A percentile compares a stretch with the other conserved stretches of the same genome.
These are phyloP conservation scores for Drosophila birchii DNA, from an alignment of 2,888 invertebrate genomes.

Conservation along the genomic window DNA sequence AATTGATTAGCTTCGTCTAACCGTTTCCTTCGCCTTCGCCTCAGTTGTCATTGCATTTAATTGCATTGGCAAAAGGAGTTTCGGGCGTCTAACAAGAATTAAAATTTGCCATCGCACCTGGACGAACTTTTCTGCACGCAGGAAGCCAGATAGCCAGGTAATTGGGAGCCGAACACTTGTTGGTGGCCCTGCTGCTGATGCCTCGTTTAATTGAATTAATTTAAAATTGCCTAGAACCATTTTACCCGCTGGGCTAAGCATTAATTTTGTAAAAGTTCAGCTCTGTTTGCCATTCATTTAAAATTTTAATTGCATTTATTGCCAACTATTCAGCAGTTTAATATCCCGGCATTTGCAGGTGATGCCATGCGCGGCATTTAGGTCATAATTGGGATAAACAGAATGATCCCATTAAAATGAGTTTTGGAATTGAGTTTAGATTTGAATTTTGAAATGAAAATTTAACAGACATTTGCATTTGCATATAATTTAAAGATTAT, in stretches of 20 bases:
- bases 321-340: conserved; percentile 37
- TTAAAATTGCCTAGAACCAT: conserved; percentile 38
- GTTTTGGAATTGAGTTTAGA: background rate
- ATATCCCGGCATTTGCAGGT: conserved; percentile 31
- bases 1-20: conserved; percentile 44
- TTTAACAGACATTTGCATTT: background rate
- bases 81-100: conserved; percentile 54
- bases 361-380: background rate
- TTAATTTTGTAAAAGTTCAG: conserved; percentile 41
- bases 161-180: conserved; percentile 30
- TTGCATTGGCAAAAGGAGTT: conserved; percentile 68
- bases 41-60: conserved; percentile 58
- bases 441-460: background rate
- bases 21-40: conserved; percentile 1
- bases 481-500: background rate
- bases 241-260: conserved; percentile 17
- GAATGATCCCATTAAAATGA: conserved; percentile 22
- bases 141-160: conserved; percentile 15
- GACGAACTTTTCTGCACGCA: conserved; percentile 41
- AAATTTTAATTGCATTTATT: conserved; percentile 61
- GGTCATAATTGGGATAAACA: conserved; percentile 29
- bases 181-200: conserved; percentile 31
- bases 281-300: conserved; percentile 40
- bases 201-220: conserved; percentile 61
- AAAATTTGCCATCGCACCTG: conserved; percentile 53